A percentile compares a stretch with the other conserved stretches of the same genome.
These are phyloP conservation scores for Heliconius erato DNA, from an alignment of 2,888 invertebrate genomes.

Conservation along the genomic window DNA sequence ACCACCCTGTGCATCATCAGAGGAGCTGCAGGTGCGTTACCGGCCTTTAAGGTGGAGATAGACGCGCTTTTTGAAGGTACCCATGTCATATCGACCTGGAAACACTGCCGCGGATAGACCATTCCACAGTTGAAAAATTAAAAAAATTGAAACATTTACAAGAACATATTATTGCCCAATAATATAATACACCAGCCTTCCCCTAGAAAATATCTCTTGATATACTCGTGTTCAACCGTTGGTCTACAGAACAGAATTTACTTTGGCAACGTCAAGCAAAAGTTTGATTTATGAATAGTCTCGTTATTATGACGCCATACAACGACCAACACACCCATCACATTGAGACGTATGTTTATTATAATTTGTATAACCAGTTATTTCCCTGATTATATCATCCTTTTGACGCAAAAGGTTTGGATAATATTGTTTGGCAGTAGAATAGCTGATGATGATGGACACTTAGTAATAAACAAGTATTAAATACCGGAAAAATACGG, in stretches of 20 bases:
- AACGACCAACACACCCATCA: conserved; percentile 1
- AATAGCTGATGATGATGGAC: not conserved
- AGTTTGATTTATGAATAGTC: not conserved
- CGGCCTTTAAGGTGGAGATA: no score
- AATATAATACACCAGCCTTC: no score
- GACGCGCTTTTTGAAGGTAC: no score
- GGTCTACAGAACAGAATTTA: not conserved
- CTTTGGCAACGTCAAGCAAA: not conserved
- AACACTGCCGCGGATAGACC: no score
- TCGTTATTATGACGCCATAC: not conserved
- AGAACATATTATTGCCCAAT: no score
- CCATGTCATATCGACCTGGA: no score
- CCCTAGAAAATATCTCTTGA: not conserved
- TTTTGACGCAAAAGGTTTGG: not conserved
- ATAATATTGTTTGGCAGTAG: not conserved
- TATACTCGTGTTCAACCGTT: not conserved
- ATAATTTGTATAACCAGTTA: not conserved
- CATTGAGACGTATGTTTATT: not conserved
- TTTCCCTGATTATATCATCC: not conserved
- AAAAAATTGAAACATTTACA: no score
- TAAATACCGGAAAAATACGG: not conserved
- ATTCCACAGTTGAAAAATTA: no score
- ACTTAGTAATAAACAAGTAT: no score
- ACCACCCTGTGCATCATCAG: no score
- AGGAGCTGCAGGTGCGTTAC: no score